Evolutionary conservation across 2,113 vertebrate genomes (phyloP).

Genomic region (Trogon surrucura): DNA sequence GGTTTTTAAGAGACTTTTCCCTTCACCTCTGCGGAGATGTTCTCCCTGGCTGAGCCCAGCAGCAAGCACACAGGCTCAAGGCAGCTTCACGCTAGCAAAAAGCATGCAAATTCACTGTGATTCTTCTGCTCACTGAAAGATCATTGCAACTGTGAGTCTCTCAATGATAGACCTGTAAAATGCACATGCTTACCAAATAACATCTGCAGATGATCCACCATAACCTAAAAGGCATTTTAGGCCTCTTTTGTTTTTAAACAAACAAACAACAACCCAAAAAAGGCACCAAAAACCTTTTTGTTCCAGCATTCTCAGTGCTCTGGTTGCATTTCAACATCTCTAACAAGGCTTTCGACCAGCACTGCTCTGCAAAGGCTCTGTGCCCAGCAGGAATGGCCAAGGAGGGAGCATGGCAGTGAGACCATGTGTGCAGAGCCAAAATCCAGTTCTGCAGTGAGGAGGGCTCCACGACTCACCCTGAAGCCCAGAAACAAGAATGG

Average conservation of each 20-base stretch:
- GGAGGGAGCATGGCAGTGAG: not conserved
- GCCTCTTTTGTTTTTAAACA: not conserved
- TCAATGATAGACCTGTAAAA: not conserved
- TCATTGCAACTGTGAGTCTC: not conserved
- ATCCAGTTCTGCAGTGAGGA: fast-evolving
- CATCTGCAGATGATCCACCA: not conserved
- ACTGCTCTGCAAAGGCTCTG: not conserved
- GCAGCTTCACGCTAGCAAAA: not conserved
- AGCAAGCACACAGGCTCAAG: not conserved
- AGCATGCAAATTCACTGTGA: not conserved
- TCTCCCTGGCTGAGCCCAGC: not conserved
- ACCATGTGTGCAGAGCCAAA: fast-evolving
- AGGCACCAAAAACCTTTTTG: not conserved
- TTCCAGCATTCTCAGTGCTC: not conserved
- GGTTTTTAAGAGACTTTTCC: not conserved
- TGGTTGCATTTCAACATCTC: not conserved
- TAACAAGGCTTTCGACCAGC: not conserved
- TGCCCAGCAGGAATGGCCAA: fast-evolving
- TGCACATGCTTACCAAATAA: not conserved
- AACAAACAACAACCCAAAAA: too few relatives aligned
- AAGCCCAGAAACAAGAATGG: not conserved
- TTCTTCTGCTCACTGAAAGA: not conserved
- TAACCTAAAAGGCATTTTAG: not conserved
- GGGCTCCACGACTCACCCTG: not conserved
- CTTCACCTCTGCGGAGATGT: not conserved